Evolutionary conservation across 2,888 invertebrate genomes (phyloP).

Genomic region (Steinernema scapterisci): DNA sequence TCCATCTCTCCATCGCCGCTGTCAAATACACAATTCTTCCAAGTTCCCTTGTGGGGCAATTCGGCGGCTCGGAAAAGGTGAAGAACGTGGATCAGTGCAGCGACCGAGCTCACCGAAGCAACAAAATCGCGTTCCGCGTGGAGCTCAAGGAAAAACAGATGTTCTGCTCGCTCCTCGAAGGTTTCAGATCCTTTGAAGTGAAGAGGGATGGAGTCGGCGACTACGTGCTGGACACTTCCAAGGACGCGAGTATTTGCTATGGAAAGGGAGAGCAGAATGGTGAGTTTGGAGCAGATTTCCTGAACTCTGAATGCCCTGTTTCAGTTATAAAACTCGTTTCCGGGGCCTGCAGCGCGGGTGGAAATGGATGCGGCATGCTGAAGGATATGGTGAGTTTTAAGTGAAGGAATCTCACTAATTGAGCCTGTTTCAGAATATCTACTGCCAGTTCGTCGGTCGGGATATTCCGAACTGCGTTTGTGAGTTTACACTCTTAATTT

Average conservation of each 20-base stretch:
- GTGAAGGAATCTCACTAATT: no score
- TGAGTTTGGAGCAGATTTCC: background rate
- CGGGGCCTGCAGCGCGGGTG: background rate
- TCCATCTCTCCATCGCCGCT: no score
- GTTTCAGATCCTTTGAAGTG: background rate
- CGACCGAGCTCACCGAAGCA: background rate
- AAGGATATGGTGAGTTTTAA: background rate
- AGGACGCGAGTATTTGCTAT: background rate
- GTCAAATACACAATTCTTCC: constrained; percentile 9
- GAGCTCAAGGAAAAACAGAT: background rate
- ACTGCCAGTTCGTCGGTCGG: constrained; percentile 10
- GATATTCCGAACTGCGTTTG: constrained; percentile 25
- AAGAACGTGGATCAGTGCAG: constrained; percentile 17
- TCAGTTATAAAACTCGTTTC: constrained; percentile 25
- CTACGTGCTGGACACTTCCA: constrained; percentile 10
- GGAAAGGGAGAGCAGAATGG: constrained; percentile 18
- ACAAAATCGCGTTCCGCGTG: constrained; percentile 1
- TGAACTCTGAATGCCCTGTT: background rate
- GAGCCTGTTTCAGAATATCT: background rate
- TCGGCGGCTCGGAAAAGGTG: background rate
- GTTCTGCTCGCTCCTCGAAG: background rate
- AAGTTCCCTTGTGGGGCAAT: background rate
- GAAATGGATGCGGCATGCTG: background rate
- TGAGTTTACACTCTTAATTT: background rate
- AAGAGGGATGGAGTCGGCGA: constrained; percentile 11